Base-by-base conservation (phyloP, 1,140 invertebrate genomes). In the Chymomyza costata region DNA sequence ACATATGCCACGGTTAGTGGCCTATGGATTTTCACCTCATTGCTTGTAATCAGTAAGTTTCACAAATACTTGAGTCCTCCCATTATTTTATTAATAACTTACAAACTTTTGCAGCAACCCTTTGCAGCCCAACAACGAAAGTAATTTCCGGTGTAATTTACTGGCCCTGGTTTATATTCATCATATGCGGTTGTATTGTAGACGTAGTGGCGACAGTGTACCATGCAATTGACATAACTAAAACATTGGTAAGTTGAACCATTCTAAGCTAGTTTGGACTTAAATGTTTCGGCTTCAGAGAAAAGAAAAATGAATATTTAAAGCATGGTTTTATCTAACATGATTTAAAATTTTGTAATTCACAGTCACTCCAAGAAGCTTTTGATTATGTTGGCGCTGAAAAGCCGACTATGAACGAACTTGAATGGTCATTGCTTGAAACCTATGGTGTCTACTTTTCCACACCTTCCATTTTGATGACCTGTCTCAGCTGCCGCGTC, bases 121-220 rank as follows among this genome's bases (percentile, higher is more conserved):
- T 84, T 14, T 84, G 82, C 44, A 67, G 53, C 17, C 40, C 60
- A 6, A 76, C 80, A 1, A 84, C 82, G n/a, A 82, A 80, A 39
- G 32, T 80, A 2, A 71, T 84, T 6, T 54, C 67, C 3, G 82
- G 69, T 1, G 35, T 52, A 0, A 43, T 74, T 11, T 84, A 83
- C 40, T 84, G 76, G 78, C 82, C 82, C 17, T 84, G 82, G 82
- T 84, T 84, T 18, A 30, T 84, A 8, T 57, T 68, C 7, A 65
- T 84, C 8, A 21, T 84, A 0, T 63, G 49, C 0, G 82, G 82
- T 1, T 35, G 78, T 31, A 48, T 73, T 3, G 37, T 84, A 17
- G 82, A 84, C 38, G 69, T 71, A 37, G 82, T 84, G 15, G 82
- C 82, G 30, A 81, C 65, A 1, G 82, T 82, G 3, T 84, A 57